These are phyloP conservation scores for Botrylloides violaceus DNA, from an alignment of 23 tunicate species.

Conservation along the genomic window DNA sequence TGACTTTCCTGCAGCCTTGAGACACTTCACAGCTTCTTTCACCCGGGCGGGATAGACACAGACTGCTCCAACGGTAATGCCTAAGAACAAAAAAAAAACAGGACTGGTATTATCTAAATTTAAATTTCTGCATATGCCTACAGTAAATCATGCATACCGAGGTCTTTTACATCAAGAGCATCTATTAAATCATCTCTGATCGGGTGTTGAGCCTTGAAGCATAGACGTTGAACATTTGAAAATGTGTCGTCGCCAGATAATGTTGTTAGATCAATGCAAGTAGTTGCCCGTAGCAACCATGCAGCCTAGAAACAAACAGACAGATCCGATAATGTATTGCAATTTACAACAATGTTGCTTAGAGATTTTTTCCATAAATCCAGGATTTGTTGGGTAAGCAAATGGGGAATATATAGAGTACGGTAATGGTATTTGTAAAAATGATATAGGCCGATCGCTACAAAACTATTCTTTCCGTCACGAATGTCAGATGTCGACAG, in stretches of 20 bases:
- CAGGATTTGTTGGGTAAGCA: too few species aligned
- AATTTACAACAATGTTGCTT: too few species aligned
- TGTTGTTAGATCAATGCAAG: conserved; percentile 91
- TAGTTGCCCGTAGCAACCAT: conserved; percentile 83
- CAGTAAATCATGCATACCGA: conserved; percentile 11
- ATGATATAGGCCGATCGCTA: too few species aligned
- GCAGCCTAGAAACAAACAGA: conserved; percentile 42
- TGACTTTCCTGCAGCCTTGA: conserved; percentile 46
- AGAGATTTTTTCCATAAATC: too few species aligned
- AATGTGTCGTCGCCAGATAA: conserved; percentile 93
- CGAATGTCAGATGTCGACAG: too few species aligned
- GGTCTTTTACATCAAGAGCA: conserved; percentile 8
- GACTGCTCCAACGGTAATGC: conserved; percentile 88
- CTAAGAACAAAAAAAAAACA: conserved; percentile 12
- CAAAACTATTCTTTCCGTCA: too few species aligned
- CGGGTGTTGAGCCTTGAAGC: conserved; percentile 85
- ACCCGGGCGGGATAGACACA: conserved; percentile 93
- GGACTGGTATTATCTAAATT: background rate
- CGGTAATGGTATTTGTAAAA: too few species aligned
- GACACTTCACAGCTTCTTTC: conserved; percentile 41
- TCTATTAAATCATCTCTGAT: conserved; percentile 74
- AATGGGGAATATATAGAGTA: too few species aligned
- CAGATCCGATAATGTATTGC: too few species aligned
- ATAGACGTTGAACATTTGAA: conserved; percentile 79
- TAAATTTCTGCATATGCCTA: background rate